A percentile compares a stretch with the other conserved stretches of the same genome.
Conservation (phyloP, 2,888 invertebrate species). For the Rhyacophila evoluta region DNA sequence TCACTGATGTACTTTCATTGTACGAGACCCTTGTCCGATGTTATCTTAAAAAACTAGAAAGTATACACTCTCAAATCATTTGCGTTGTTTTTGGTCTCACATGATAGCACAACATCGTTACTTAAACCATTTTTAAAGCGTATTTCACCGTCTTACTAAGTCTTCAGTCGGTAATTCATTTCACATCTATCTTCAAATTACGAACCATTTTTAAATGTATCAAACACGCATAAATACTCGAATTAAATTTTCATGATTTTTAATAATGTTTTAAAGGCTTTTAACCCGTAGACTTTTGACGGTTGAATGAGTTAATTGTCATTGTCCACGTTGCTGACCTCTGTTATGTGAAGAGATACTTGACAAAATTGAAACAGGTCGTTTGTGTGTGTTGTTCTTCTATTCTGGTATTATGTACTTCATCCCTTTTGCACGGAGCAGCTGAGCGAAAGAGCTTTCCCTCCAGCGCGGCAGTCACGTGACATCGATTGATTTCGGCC, state of each 20-base stretch:
- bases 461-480: conserved; percentile 56
- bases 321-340: not conserved
- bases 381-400: conserved; percentile 15
- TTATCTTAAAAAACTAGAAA: not conserved
- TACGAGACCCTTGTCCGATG: not conserved
- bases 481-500: conserved; percentile 58
- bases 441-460: conserved; percentile 44
- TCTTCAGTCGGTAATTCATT: not conserved
- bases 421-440: conserved; percentile 32
- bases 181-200: not conserved
- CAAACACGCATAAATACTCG: too few relatives aligned
- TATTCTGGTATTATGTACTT: conserved; percentile 5
- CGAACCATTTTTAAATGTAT: not conserved
- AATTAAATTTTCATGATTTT: too few relatives aligned
- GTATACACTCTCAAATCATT: conserved; percentile 3
- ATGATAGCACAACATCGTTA: not conserved
- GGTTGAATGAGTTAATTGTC: not conserved
- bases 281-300: too few relatives aligned
- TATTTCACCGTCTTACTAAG: not conserved
- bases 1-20: conserved; percentile 6
- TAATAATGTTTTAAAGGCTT: too few relatives aligned
- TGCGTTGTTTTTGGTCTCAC: not conserved
- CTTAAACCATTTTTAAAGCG: not conserved
- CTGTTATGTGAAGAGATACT: not conserved
- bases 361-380: not conserved